Percentiles rank a stretch among this genome's conserved stretches.
Evolutionary conservation across 1,140 invertebrate species (phyloP).

Genomic region (Formica exsecta): DNA sequence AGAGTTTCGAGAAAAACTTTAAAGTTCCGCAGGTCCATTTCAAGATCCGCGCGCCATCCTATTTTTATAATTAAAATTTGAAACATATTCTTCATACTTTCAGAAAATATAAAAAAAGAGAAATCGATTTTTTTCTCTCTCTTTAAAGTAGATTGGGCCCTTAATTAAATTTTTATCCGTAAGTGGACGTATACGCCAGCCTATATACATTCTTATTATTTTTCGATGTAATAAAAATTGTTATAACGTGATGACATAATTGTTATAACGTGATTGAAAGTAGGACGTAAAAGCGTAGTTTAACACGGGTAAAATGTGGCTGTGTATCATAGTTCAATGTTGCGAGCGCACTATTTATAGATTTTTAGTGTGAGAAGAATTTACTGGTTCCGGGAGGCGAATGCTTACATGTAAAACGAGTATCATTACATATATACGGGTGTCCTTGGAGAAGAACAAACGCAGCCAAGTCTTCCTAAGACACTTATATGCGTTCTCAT

Average conservation of each 20-base stretch:
- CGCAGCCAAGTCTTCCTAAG: background rate
- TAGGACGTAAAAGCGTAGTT: conserved; percentile 15
- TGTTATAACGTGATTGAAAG: background rate
- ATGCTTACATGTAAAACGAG: conserved; percentile 1
- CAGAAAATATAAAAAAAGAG: too few relatives aligned
- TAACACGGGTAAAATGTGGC: conserved; percentile 40
- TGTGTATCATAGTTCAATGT: conserved; percentile 53
- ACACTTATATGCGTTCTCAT: background rate
- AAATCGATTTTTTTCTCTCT: too few relatives aligned
- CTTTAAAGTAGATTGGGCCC: too few relatives aligned
- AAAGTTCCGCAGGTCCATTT: too few relatives aligned
- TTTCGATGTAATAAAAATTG: background rate
- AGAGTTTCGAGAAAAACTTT: too few relatives aligned
- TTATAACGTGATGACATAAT: background rate
- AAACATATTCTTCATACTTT: too few relatives aligned
- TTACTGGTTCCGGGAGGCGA: conserved; percentile 30
- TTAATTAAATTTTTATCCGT: background rate
- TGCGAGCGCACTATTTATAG: conserved; percentile 50
- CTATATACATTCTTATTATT: background rate
- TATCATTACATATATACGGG: background rate
- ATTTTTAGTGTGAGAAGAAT: conserved; percentile 9
- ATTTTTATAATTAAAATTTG: too few relatives aligned
- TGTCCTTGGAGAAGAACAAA: conserved; percentile 1
- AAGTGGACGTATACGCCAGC: background rate
- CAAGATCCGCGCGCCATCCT: too few relatives aligned